Evolutionary conservation across 2,113 vertebrate genomes (phyloP).

Genomic region (Ailurus styani): DNA sequence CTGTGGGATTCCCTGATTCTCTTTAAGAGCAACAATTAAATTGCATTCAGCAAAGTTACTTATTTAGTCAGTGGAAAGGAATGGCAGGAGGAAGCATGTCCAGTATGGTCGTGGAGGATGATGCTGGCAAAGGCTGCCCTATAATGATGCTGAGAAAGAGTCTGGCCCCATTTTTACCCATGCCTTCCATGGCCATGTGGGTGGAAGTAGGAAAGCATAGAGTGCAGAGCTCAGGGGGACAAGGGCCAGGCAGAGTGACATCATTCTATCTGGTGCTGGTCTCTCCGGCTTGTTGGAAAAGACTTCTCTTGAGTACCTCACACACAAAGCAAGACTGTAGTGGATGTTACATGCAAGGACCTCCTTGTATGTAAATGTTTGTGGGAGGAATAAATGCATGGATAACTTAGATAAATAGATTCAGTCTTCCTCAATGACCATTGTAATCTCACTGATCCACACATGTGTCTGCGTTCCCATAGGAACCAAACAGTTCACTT

Average conservation of each 20-base stretch:
- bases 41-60: not conserved
- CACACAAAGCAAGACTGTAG: not conserved
- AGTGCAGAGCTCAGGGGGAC: too few relatives aligned
- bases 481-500: not conserved
- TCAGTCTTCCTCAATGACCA: not conserved
- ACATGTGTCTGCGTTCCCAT: not conserved
- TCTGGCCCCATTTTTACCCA: not conserved
- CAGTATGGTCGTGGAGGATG: too few relatives aligned
- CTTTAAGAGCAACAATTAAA: not conserved
- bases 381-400: not conserved
- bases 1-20: not conserved
- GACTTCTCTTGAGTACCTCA: not conserved
- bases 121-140: not conserved
- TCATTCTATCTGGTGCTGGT: not conserved
- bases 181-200: fast-evolving
- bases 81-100: not conserved
- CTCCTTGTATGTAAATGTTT: not conserved
- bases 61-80: not conserved
- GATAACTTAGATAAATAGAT: not conserved
- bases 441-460: not conserved
- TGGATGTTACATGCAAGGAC: not conserved
- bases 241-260: not conserved
- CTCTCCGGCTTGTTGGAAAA: not conserved
- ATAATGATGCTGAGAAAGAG: not conserved
- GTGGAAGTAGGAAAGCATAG: not conserved